These are phyloP conservation scores for Ridgeia piscesae DNA, from an alignment of 1,140 invertebrate genomes.

Conservation along the genomic window DNA sequence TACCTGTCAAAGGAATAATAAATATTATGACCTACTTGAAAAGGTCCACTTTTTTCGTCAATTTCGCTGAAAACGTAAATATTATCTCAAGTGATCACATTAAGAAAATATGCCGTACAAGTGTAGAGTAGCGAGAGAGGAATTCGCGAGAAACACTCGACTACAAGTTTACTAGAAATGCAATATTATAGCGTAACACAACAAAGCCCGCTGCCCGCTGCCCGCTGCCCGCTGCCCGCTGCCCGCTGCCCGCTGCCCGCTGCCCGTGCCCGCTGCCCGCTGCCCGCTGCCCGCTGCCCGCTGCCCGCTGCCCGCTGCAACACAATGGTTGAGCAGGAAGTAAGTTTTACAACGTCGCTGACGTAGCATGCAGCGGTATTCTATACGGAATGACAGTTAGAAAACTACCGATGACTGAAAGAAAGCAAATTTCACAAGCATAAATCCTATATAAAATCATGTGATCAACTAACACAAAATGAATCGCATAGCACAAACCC, in stretches of 20 bases:
- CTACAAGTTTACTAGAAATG: too few relatives aligned
- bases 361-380: background rate
- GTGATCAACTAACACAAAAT: background rate
- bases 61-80: background rate
- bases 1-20: background rate
- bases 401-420: background rate
- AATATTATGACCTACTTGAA: background rate
- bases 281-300: too few relatives aligned
- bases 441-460: background rate
- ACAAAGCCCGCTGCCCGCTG: too few relatives aligned
- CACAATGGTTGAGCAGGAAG: background rate
- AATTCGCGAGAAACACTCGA: background rate
- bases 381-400: background rate
- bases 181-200: too few relatives aligned
- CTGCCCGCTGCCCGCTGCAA: too few relatives aligned
- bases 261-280: too few relatives aligned
- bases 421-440: background rate
- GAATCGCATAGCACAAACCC: too few relatives aligned
- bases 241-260: too few relatives aligned
- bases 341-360: background rate
- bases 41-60: background rate
- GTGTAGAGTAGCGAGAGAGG: background rate
- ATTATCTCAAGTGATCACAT: background rate
- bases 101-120: background rate
- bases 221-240: too few relatives aligned